These are phyloP conservation scores for Procapra przewalskii DNA, from an alignment of 2,113 vertebrate species.

Conservation along the genomic window DNA sequence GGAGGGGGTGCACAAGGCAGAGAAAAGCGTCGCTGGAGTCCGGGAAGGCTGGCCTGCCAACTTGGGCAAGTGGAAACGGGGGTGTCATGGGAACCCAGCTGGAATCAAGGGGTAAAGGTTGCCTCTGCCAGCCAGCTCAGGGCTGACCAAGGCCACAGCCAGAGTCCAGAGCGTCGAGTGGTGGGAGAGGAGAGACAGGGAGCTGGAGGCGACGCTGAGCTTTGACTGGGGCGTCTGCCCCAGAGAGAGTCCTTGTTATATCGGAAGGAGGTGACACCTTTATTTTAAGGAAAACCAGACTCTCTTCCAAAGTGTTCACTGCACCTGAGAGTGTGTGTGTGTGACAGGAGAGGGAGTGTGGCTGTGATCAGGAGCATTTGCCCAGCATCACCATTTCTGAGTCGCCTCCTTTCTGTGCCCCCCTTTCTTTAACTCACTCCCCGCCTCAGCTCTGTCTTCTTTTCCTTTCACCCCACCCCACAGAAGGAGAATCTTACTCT, in stretches of 20 bases:
- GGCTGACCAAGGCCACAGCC: not conserved
- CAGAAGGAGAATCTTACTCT: not conserved
- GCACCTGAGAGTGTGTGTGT: not conserved
- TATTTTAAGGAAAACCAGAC: not conserved
- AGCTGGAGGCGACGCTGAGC: not conserved
- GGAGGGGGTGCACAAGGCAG: not conserved
- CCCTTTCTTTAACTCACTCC: not conserved
- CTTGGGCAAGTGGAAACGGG: no score
- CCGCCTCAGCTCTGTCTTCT: not conserved
- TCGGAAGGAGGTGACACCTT: not conserved
- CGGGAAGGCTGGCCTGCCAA: not conserved
- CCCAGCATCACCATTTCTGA: not conserved
- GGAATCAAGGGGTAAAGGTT: not conserved
- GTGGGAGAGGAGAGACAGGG: not conserved
- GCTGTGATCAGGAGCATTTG: not conserved
- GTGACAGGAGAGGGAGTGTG: no score
- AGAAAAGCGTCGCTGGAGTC: rapidly evolving
- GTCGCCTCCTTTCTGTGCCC: not conserved
- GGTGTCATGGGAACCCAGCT: not conserved
- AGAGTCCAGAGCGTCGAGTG: not conserved
- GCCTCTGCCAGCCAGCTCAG: not conserved
- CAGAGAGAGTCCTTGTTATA: not conserved
- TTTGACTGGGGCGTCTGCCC: not conserved
- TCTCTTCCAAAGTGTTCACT: not conserved
- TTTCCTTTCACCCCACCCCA: not conserved